Conservation (phyloP, 2,888 invertebrate genomes). For the Dioctria rufipes region DNA sequence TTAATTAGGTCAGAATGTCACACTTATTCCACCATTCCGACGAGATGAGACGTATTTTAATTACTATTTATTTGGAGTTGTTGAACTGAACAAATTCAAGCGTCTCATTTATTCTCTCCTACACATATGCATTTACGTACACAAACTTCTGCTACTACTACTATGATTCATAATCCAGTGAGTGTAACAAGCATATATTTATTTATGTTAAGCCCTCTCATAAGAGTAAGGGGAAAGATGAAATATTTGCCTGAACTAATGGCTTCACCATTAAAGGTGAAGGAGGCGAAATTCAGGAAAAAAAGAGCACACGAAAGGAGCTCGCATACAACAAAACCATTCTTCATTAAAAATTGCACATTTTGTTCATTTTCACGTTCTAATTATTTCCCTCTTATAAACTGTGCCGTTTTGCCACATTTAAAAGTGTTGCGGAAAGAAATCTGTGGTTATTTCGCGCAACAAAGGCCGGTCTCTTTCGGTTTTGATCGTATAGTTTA, state of each 20-base stretch:
- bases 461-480: conserved; percentile 27
- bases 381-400: conserved; percentile 36
- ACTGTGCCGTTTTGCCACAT: conserved; percentile 33
- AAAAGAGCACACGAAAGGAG: conserved; percentile 13
- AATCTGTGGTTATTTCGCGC: conserved; percentile 33
- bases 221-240: not conserved
- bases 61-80: conserved; percentile 38
- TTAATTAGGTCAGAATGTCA: conserved; percentile 38
- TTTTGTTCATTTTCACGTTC: conserved; percentile 46
- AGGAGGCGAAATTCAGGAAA: not conserved
- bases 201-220: no score
- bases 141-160: not conserved
- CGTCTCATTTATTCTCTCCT: not conserved
- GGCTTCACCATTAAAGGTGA: not conserved
- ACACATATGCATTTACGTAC: not conserved
- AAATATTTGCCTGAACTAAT: not conserved
- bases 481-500: conserved; percentile 1
- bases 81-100: conserved; percentile 38
- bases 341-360: conserved; percentile 43
- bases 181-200: no score
- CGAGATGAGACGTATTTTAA: conserved; percentile 23
- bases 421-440: conserved; percentile 46
- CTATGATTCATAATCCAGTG: not conserved
- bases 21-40: not conserved
- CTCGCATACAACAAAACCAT: conserved; percentile 24